A percentile compares a stretch with the other conserved stretches of the same genome.
phyloP scores from a whole-genome alignment of 2,888 invertebrate genomes.

The Clanis bilineata region DNA sequence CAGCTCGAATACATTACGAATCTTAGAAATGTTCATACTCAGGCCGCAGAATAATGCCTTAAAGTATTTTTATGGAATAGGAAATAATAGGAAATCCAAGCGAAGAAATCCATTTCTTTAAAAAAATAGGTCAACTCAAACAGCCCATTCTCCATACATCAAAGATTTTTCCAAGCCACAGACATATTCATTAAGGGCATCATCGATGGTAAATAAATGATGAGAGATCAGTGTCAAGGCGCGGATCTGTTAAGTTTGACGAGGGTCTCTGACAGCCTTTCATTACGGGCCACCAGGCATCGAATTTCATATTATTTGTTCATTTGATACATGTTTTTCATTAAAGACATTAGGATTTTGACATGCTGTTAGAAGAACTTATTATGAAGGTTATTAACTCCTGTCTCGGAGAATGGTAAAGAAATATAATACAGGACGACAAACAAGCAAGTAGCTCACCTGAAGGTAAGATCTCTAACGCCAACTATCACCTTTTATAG shows the following conservation, averaged over 20 bases:
- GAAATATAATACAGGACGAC: no score
- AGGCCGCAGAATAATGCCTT: no score
- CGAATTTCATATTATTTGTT: conserved; percentile 2
- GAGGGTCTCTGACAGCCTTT: conserved; percentile 7
- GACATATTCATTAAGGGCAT: conserved; percentile 10
- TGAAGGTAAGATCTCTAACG: no score
- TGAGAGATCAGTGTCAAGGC: conserved; percentile 11
- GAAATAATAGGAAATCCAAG: neutral
- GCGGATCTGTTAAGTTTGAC: neutral
- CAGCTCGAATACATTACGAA: no score
- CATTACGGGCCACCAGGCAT: conserved; percentile 5
- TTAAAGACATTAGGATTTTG: neutral
- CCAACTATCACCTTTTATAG: no score
- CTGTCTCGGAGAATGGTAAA: no score
- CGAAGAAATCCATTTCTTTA: neutral
- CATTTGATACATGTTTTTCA: conserved; percentile 9
- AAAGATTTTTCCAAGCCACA: neutral
- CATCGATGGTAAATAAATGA: conserved; percentile 13
- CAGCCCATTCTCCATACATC: neutral
- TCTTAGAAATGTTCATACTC: no score
- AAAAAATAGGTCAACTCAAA: neutral
- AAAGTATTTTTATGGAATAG: no score
- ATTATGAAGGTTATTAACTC: no score
- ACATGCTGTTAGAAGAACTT: neutral
- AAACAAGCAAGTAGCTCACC: no score